Base-by-base conservation (phyloP, 2,113 vertebrate genomes). In the Ailuropoda melanoleuca region DNA sequence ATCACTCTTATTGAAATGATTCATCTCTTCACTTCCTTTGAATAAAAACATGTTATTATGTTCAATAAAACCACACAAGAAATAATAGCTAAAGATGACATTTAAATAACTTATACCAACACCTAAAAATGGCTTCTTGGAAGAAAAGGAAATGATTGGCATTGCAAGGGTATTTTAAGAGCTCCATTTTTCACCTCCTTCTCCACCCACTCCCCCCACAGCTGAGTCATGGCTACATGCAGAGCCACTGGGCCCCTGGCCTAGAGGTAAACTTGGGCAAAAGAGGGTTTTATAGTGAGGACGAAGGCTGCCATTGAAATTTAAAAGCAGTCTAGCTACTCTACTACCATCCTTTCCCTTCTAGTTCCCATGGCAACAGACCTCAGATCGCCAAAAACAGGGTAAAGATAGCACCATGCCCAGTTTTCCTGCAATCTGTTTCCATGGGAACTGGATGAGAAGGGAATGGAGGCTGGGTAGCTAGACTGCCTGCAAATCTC, bases 341-440 rank as follows among this genome's bases (percentile, higher is more conserved):
- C 90, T 43, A 87, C 90, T 74, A 93, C 93, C 91, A 87, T 87
- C 82, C 78, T 89, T 92, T 77, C 56, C 93, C 62, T 97, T 72
- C 78, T 56, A 14, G 97, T 98, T 98, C 82, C 98, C 98, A 98
- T 98, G 95, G 98, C 97, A 97, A 98, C 96, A 96, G 96, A 89
- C 95, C 93, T 94, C 96, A 92, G 66, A 97, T 97, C 37, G 92
- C 94, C 96, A 98, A 97, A 97, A 97, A 75, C 94, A 93, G 96
- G 93, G 96, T 97, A 97, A 98, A 97, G 98, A 98, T 97, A 98
- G 96, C 78, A 95, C 97, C 48, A 19, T 96, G 95, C 91, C 93
- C 96, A 93, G 96, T 95, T 80, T 85, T 46, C 93, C 75, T 55
- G 70, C 92, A 74, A 95, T 89, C 88, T 96, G 97, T 98, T 97